Percentiles rank a stretch among this genome's conserved stretches.
These are phyloP conservation scores for Halictus ligatus DNA, from an alignment of 2,888 invertebrate genomes.

Conservation along the genomic window DNA sequence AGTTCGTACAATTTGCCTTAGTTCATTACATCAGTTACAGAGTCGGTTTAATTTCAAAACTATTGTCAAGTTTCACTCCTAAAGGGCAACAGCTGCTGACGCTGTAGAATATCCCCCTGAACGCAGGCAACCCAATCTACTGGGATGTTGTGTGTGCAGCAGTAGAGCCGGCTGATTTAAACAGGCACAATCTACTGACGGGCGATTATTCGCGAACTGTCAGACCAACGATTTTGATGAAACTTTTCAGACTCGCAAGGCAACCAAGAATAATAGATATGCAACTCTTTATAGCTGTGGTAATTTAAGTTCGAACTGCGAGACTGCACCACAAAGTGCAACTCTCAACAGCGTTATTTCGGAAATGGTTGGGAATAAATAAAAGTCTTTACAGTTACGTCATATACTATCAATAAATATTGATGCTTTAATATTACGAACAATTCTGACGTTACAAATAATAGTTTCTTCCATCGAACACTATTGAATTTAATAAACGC, in stretches of 20 bases:
- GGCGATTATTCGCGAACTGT: background rate
- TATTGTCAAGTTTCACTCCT: background rate
- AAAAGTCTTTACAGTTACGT: background rate
- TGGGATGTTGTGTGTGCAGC: background rate
- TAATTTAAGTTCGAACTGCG: background rate
- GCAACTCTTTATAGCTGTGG: background rate
- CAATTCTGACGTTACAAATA: background rate
- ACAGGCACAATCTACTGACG: background rate
- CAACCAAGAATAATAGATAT: background rate
- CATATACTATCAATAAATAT: background rate
- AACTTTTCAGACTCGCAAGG: background rate
- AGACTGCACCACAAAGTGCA: background rate
- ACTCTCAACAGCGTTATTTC: background rate
- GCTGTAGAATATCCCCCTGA: constrained; percentile 15
- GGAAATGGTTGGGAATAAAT: background rate
- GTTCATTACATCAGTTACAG: background rate
- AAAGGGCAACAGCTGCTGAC: background rate
- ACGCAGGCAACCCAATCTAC: constrained; percentile 43
- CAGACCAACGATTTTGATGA: background rate
- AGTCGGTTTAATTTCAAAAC: background rate
- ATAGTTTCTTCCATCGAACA: background rate
- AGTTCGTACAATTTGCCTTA: background rate
- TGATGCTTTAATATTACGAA: background rate
- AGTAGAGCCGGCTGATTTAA: background rate
- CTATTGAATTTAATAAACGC: background rate